Conservation (phyloP, 2,113 vertebrate genomes). For the Protobothrops mucrosquamatus region DNA sequence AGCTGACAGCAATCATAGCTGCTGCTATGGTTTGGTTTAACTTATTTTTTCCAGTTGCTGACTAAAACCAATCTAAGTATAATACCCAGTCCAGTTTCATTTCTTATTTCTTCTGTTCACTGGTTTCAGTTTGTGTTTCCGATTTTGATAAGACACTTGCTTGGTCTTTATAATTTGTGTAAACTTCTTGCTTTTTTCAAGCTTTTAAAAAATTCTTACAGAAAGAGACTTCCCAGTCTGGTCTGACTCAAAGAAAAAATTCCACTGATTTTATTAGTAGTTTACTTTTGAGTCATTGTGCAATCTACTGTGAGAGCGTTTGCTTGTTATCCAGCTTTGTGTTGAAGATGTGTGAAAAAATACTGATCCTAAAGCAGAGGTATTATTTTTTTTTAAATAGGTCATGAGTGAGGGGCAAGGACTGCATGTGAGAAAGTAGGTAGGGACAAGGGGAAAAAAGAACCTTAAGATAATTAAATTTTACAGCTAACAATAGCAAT, state of each 20-base stretch:
- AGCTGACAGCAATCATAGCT: background rate
- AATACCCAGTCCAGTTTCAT: slow-evolving; percentile 27
- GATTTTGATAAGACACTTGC: slow-evolving; percentile 32
- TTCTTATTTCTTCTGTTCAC: slow-evolving; percentile 26
- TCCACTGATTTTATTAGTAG: background rate
- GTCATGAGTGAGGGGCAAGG: background rate
- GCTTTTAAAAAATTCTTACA: background rate
- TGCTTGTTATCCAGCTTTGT: background rate
- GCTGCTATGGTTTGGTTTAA: slow-evolving; percentile 33
- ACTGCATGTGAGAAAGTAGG: background rate
- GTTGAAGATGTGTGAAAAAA: background rate
- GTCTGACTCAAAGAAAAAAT: background rate
- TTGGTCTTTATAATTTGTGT: background rate
- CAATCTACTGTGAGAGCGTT: background rate
- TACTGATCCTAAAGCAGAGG: background rate
- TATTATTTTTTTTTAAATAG: background rate
- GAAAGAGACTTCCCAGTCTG: background rate
- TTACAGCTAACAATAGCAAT: background rate
- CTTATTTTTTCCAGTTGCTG: slow-evolving; percentile 21
- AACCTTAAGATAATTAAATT: background rate
- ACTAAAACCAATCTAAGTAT: slow-evolving; percentile 51
- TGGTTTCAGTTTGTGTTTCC: slow-evolving; percentile 62
- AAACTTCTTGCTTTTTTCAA: background rate
- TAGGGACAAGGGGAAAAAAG: background rate
- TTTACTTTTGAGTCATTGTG: background rate